Evolutionary conservation across 2,888 invertebrate genomes (phyloP).

Genomic region (Hyposoter didymator): DNA sequence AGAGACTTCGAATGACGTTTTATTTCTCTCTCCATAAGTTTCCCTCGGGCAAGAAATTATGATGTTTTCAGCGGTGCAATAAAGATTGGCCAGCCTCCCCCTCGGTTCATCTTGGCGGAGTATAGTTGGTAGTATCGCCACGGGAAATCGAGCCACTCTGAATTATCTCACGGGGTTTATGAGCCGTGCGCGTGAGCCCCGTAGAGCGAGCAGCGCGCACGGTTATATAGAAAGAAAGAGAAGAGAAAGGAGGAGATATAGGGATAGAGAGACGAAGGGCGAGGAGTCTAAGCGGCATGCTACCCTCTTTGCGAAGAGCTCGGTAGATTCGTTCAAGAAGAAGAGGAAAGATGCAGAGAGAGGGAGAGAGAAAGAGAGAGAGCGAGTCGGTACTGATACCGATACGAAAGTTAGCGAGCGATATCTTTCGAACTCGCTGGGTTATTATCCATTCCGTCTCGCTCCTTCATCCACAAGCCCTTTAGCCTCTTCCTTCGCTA

Average conservation of each 20-base stretch:
- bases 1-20: constrained; percentile 53
- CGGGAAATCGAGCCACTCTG: constrained; percentile 74
- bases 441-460: constrained; percentile 61
- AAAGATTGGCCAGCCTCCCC: constrained; percentile 68
- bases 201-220: constrained; percentile 45
- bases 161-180: constrained; percentile 68
- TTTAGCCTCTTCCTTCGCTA: constrained; percentile 13
- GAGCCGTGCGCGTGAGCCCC: constrained; percentile 66
- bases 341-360: not conserved
- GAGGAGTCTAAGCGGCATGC: constrained; percentile 19
- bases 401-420: constrained; percentile 38
- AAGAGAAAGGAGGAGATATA: not conserved
- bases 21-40: constrained; percentile 60
- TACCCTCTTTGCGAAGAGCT: constrained; percentile 28
- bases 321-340: constrained; percentile 3
- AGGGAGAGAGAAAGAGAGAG: not conserved
- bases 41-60: constrained; percentile 72
- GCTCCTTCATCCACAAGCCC: constrained; percentile 17
- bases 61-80: constrained; percentile 70
- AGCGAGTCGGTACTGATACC: not conserved
- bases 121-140: constrained; percentile 68
- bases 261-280: constrained; percentile 2
- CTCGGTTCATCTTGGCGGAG: not conserved
- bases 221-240: constrained; percentile 12
- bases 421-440: constrained; percentile 58